These are phyloP conservation scores for Hybognathus amarus DNA, from an alignment of 2,797 vertebrate genomes.

Conservation along the genomic window DNA sequence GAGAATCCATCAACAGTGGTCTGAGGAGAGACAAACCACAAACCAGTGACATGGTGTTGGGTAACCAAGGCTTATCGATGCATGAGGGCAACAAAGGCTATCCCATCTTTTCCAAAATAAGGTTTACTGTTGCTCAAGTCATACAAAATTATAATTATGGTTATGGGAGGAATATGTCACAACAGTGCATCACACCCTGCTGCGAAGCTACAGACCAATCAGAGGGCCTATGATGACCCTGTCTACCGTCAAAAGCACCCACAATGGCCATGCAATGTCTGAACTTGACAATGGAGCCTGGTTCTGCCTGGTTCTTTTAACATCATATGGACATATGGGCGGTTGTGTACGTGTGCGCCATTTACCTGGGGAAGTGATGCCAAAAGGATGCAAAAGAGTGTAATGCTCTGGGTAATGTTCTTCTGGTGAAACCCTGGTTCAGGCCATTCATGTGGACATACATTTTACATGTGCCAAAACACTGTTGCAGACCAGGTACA, in stretches of 20 bases:
- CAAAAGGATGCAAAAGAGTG: background rate
- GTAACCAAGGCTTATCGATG: background rate
- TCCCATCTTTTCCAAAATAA: background rate
- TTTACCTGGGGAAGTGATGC: background rate
- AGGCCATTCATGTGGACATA: too few species aligned
- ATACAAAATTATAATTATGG: background rate
- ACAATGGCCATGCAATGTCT: background rate
- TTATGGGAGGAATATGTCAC: background rate
- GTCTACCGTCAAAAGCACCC: background rate
- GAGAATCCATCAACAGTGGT: background rate
- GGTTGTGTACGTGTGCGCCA: fast-evolving
- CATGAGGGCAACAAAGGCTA: background rate
- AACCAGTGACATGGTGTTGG: background rate
- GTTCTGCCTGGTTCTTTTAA: background rate
- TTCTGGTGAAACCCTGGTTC: background rate
- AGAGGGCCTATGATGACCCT: background rate
- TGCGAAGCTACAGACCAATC: background rate
- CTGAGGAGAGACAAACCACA: background rate
- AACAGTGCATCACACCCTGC: background rate
- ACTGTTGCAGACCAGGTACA: too few species aligned
- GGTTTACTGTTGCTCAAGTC: background rate
- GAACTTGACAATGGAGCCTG: background rate
- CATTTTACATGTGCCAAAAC: background rate
- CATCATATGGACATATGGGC: background rate
- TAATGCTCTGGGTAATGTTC: background rate